Evolutionary conservation across 2,888 invertebrate species (phyloP).

Genomic region (Nipponacmea schrenckii): DNA sequence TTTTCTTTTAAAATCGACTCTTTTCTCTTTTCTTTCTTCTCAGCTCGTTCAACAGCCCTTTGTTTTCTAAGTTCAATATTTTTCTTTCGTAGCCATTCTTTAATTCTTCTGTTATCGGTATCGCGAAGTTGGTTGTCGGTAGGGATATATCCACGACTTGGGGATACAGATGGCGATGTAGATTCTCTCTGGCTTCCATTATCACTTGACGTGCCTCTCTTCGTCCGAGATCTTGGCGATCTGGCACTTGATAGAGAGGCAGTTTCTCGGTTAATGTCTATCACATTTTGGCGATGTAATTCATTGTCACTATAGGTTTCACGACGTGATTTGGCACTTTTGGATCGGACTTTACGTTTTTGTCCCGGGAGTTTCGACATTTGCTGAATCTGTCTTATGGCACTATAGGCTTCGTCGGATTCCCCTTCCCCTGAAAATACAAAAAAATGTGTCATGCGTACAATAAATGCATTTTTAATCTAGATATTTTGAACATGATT

Average conservation of each 20-base stretch:
- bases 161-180: not conserved
- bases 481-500: too few relatives aligned
- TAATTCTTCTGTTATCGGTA: slow-evolving; percentile 40
- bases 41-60: slow-evolving; percentile 42
- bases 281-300: not conserved
- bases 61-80: slow-evolving; percentile 42
- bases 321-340: not conserved
- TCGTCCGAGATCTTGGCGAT: slow-evolving; percentile 7
- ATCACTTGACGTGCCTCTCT: not conserved
- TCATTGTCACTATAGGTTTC: not conserved
- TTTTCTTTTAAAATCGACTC: slow-evolving; percentile 42
- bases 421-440: not conserved
- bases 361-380: not conserved
- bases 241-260: slow-evolving; percentile 4
- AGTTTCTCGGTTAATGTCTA: not conserved
- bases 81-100: slow-evolving; percentile 48
- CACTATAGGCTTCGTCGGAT: slow-evolving; percentile 17
- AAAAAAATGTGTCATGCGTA: too few relatives aligned
- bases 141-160: slow-evolving; percentile 23
- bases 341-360: not conserved
- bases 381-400: slow-evolving; percentile 16
- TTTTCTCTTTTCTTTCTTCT: slow-evolving; percentile 46
- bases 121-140: slow-evolving; percentile 35
- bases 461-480: too few relatives aligned
- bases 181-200: not conserved